A percentile compares a stretch with the other conserved stretches of the same genome.
phyloP scores from a whole-genome alignment of 1,140 invertebrate genomes.

The Diploscapter pachys region DNA sequence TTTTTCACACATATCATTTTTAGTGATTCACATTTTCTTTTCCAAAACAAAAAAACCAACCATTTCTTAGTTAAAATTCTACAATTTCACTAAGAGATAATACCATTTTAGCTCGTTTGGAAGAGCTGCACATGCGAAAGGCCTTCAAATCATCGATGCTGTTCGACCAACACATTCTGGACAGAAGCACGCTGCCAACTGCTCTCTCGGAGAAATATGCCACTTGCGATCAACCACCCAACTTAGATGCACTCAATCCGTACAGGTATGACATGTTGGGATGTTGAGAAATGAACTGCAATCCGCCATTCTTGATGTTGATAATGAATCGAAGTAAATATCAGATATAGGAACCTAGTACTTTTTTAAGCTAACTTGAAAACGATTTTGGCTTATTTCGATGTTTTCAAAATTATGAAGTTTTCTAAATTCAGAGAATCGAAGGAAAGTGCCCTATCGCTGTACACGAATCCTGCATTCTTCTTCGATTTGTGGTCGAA shows the following conservation, averaged over 20 bases:
- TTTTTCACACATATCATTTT: too few species aligned
- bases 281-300: background rate
- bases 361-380: background rate
- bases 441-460: slow-evolving; percentile 74
- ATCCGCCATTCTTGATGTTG: background rate
- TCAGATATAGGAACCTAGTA: too few species aligned
- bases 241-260: slow-evolving; percentile 86
- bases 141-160: slow-evolving; percentile 88
- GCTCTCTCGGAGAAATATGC: slow-evolving; percentile 87
- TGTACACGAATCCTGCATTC: slow-evolving; percentile 97
- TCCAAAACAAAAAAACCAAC: too few species aligned
- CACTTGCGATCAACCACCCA: slow-evolving; percentile 85
- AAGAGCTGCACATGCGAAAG: slow-evolving; percentile 93
- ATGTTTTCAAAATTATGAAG: too few species aligned
- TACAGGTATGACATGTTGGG: slow-evolving; percentile 77
- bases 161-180: slow-evolving; percentile 94
- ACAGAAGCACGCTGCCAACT: slow-evolving; percentile 83
- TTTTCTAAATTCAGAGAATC: slow-evolving; percentile 7
- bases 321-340: background rate
- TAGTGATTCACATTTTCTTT: too few species aligned
- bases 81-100: background rate
- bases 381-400: background rate
- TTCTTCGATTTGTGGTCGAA: slow-evolving; percentile 97
- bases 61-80: background rate
- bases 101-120: slow-evolving; percentile 62